Evolutionary conservation across 2,113 vertebrate genomes (phyloP).

Genomic region (Centrocercus urophasianus): DNA sequence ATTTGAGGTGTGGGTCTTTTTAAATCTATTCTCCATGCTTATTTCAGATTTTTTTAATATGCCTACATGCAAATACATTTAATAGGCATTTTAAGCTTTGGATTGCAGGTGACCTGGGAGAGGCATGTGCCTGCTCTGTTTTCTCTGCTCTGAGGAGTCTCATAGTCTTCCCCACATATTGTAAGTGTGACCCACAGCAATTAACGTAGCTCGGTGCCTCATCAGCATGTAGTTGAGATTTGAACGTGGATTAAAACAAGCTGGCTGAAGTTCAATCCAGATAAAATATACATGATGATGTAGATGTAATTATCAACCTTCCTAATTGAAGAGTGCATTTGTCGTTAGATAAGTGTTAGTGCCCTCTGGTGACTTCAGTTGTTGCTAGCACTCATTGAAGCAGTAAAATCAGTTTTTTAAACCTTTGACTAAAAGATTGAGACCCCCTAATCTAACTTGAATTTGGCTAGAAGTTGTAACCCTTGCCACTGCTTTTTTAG

Average conservation of each 20-base stretch:
- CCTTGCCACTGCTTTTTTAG: not conserved
- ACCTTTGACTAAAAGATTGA: not conserved
- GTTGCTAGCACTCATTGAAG: not conserved
- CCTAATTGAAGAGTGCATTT: constrained; percentile 32
- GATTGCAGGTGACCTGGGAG: not conserved
- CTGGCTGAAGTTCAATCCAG: constrained; percentile 55
- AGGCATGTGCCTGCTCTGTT: not conserved
- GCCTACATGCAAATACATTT: fast-evolving
- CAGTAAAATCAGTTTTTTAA: not conserved
- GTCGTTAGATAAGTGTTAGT: constrained; percentile 15
- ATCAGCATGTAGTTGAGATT: constrained; percentile 48
- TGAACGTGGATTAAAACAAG: constrained; percentile 39
- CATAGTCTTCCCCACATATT: not conserved
- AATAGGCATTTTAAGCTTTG: not conserved
- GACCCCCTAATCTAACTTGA: not conserved
- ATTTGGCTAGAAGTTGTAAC: not conserved
- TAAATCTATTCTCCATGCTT: not conserved
- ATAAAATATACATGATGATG: constrained; percentile 62
- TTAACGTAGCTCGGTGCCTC: not conserved
- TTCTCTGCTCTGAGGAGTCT: not conserved
- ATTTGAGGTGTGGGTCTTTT: not conserved
- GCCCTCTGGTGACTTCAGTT: constrained; percentile 34
- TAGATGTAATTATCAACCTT: constrained; percentile 54
- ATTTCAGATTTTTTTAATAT: not conserved
- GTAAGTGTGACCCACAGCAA: constrained; percentile 8